phyloP scores from a whole-genome alignment of 2,888 invertebrate species.

The Matsumyia berberina region DNA sequence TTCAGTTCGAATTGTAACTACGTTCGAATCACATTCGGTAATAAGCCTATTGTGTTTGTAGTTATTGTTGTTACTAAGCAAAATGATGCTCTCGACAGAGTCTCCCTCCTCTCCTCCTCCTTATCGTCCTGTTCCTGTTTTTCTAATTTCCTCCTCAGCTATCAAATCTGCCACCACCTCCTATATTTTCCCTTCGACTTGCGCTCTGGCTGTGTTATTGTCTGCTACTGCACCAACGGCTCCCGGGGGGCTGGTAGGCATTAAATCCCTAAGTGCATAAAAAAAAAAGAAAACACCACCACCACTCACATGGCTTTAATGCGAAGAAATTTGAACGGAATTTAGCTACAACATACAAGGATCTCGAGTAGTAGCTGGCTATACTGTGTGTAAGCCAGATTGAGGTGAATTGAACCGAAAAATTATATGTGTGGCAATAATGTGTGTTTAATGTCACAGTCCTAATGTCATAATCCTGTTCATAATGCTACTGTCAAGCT shows the following conservation, averaged over 20 bases:
- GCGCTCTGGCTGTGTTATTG: constrained; percentile 29
- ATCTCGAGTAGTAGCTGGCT: not conserved
- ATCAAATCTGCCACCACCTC: constrained; percentile 36
- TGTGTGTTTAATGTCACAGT: constrained; percentile 75
- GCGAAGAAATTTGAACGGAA: constrained; percentile 41
- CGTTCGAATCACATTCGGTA: constrained; percentile 64
- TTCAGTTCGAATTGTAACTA: constrained; percentile 60
- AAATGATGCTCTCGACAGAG: constrained; percentile 52
- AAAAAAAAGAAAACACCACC: constrained; percentile 24
- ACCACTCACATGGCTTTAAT: constrained; percentile 55
- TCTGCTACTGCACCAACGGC: constrained; percentile 16
- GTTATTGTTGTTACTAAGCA: constrained; percentile 51
- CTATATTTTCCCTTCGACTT: constrained; percentile 47
- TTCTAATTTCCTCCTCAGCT: constrained; percentile 61
- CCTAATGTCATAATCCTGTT: constrained; percentile 74
- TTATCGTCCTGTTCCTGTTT: constrained; percentile 28
- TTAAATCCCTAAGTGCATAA: constrained; percentile 69
- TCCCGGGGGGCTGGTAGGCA: constrained; percentile 40
- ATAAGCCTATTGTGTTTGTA: constrained; percentile 60
- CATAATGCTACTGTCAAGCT: constrained; percentile 71
- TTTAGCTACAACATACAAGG: not conserved
- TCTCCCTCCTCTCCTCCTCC: not conserved
- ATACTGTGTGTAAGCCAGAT: constrained; percentile 56
- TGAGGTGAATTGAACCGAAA: constrained; percentile 71
- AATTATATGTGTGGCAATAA: constrained; percentile 75